These are phyloP conservation scores for Hymenopus coronatus DNA, from an alignment of 2,888 invertebrate species.

Conservation along the genomic window DNA sequence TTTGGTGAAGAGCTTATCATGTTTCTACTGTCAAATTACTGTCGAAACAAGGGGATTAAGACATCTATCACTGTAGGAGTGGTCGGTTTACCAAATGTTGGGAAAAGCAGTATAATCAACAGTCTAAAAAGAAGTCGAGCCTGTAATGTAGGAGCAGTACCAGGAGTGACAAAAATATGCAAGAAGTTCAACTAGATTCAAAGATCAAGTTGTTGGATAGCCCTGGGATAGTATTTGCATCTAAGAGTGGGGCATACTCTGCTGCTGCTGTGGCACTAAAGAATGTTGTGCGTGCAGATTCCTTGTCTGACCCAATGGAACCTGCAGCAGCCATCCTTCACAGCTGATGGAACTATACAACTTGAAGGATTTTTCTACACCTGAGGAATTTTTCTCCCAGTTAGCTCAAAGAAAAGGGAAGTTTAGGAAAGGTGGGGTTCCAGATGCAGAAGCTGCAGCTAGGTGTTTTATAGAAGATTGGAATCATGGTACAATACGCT, in stretches of 20 bases:
- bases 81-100: constrained; percentile 95
- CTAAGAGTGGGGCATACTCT: constrained; percentile 47
- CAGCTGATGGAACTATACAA: constrained; percentile 57
- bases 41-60: constrained; percentile 83
- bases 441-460: constrained; percentile 82
- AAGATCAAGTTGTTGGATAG: constrained; percentile 94
- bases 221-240: constrained; percentile 90
- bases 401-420: constrained; percentile 76
- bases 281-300: constrained; percentile 85
- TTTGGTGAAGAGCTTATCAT: constrained; percentile 91
- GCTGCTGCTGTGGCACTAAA: constrained; percentile 79
- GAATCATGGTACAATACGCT: constrained; percentile 71
- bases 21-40: constrained; percentile 91
- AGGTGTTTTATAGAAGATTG: constrained; percentile 88
- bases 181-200: constrained; percentile 91
- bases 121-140: constrained; percentile 90
- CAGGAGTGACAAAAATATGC: constrained; percentile 92
- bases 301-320: constrained; percentile 79
- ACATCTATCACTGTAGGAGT: constrained; percentile 91
- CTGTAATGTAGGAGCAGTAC: constrained; percentile 92
- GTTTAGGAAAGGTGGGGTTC: constrained; percentile 55
- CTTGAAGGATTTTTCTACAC: constrained; percentile 49
- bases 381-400: constrained; percentile 64
- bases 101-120: constrained; percentile 98
- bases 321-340: constrained; percentile 86